Base-by-base conservation (phyloP, 1,140 invertebrate species). In the Trissolcus basalis region DNA sequence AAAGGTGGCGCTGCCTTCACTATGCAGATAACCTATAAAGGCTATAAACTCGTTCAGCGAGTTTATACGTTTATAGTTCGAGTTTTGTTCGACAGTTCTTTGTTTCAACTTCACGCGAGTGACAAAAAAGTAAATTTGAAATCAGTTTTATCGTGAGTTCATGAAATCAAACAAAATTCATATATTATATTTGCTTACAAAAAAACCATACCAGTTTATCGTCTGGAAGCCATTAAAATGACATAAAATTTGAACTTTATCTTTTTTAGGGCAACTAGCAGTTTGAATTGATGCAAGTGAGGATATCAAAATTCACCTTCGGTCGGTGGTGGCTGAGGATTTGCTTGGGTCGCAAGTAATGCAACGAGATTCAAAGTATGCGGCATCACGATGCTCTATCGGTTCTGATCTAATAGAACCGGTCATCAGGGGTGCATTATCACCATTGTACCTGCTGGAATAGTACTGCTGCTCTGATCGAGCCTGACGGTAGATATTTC, bases 331-430 rank as follows among this genome's bases (percentile, higher is more conserved):
- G 6, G 61, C 51, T 10, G 43, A 35, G 43, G 82, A 76, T 72
- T 83, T 85, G 58, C 60, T 80, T 6, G 81, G 81, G 67, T 84
- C 85, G 53, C 85, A 86, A 64, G 85, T 86, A 74, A 86, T 85
- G 67, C 85, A 86, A 43, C 85, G 81, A 59, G 82, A 83, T 76
- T 86, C 82, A 60, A 81, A 86, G 70, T 86, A 86, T 43, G 83
- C 81, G 27, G 82, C 79, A 64, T 86, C 85, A 14, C 85, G 76
- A 27, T 82, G 82, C 50, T 85, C 83, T 47, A 81, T 43, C 6
- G 81, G 78, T 13, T 83, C 81, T 44, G 77, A 76, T 61, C 82
- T 80, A 72, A 83, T 79, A 54, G 81, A 69, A 70, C 76, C 70
- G 51, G 81, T 82, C 71, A 78, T 78, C 75, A 80, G 68, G 32